Evolutionary conservation across 64 coral and sea anemone genomes (phyloP), one percentile per base, ranked within the genome.

Genomic region (Catalaphyllia jardinei): DNA sequence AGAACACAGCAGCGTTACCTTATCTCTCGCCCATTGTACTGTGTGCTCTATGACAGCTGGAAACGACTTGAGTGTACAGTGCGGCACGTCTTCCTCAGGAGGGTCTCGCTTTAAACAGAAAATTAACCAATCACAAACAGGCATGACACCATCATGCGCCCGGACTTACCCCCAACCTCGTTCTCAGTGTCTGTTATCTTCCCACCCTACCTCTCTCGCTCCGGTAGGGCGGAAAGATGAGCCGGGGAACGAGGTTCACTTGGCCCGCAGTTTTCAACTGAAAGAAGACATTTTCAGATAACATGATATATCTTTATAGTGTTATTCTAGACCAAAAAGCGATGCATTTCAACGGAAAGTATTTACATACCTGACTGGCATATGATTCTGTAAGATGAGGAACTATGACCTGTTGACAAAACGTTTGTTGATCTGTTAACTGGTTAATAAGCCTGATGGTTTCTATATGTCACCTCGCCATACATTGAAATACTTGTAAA

Each of bases 1-100:
- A 4, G 19, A 72, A 51, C 29, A 29, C 51, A 19, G 24, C 39
- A 38, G 22, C 27, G 20, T 79, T 89, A 98, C 96, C 93, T 98
- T 99, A 89, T 99, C 94, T 85, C 96, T 93, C 79, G 96, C 96
- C 96, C 96, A 99, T 46, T 99, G 93, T 90, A 99, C 92, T 27
- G 93, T 95, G 88, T 99, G 96, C 75, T 95, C 96, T 65, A 99
- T 95, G 4, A 95, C 76, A 76, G 96, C 90, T 28, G 96, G 96
- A 29, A 99, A 99, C 27, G 96, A 99, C 87, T 99, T 99, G 4
- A 99, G 88, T 38, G 96, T 99, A 85, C 96, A 99, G 49, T 93
- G 95, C 11, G 96, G 96, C 50, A 99, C 93, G 27, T 99, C 96
- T 57, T 91, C 54, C 29, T 99, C 97, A 55, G 88, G 87, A 61